Evolutionary conservation across 2,797 vertebrate genomes (phyloP), one percentile per base, ranked within the genome.

Genomic region (Cichlasoma orientale): DNA sequence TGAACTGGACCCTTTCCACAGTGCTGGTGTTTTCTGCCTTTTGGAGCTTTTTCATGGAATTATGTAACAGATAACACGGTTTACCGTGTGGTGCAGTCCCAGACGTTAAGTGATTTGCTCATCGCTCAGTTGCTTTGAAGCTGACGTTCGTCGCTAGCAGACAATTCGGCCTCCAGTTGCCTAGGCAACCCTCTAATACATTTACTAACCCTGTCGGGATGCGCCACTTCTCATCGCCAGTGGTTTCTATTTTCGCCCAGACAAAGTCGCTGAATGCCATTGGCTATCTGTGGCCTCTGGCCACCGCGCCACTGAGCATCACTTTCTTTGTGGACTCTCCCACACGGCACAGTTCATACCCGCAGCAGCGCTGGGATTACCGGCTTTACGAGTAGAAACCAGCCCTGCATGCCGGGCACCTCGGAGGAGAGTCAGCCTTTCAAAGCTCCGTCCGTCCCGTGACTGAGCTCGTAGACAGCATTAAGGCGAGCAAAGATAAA

Each of bases 111-210:
- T n/a, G n/a, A n/a, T n/a, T n/a, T n/a, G n/a, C n/a, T n/a, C n/a
- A n/a, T n/a, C n/a, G n/a, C n/a, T n/a, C n/a, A n/a, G n/a, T n/a
- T 29, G 56, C 56, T 58, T 59, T 59, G 57, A 59, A 36, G 57
- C 31, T 59, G 31, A 21, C 1, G 0, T 36, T 1, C 5, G 31
- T 59, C 31, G 12, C 57, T 1, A 59, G 57, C 14, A 16, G 13
- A 16, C 41, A 5, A 2, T 16, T 2, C 41, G 4, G 41, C 4
- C 41, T 36, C 8, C 33, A 36, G 33, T 36, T 36, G 7, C 33
- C 33, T 36, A 36, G 33, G 33, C 7, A 9, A 36, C 33, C 8
- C 7, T 36, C 33, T 36, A 9, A 36, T 36, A 7, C 9, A 36
- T 36, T 36, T 36, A 36, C 33, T 36, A 33, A 29, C 29, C 29